phyloP scores from a whole-genome alignment of 2,113 vertebrate species.

The Elephas maximus region DNA sequence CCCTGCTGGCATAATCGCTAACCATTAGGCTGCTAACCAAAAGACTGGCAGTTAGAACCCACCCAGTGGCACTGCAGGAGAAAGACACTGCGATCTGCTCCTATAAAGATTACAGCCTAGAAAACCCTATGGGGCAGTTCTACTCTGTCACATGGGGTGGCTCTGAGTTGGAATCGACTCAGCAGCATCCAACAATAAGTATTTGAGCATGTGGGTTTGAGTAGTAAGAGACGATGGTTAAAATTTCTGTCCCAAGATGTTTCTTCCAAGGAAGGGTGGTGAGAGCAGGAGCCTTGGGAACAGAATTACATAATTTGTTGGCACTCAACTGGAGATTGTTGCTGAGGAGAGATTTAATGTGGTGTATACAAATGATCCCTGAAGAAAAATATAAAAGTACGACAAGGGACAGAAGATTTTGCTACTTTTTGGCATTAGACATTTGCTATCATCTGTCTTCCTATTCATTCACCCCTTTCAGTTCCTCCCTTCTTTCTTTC shows the following conservation, averaged over 20 bases:
- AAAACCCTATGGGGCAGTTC: no score
- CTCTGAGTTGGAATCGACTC: no score
- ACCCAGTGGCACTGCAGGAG: no score
- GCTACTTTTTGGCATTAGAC: not conserved
- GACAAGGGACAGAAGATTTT: not conserved
- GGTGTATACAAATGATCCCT: not conserved
- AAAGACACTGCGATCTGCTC: no score
- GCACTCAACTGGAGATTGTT: not conserved
- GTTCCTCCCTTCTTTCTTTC: not conserved
- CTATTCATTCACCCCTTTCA: not conserved
- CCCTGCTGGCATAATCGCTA: not conserved
- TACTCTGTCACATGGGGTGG: no score
- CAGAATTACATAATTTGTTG: not conserved
- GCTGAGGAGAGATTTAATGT: not conserved
- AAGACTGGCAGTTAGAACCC: no score
- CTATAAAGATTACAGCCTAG: no score
- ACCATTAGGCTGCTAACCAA: no score
- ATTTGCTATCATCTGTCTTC: not conserved
- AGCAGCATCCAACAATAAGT: not conserved
- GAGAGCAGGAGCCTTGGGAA: not conserved
- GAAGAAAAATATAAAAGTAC: not conserved
- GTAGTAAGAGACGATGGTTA: not conserved
- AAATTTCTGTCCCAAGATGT: conserved; percentile 4
- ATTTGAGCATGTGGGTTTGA: not conserved
- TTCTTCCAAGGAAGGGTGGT: not conserved